Evolutionary conservation across 1,140 invertebrate genomes (phyloP), one percentile per base, ranked within the genome.

Genomic region (Lasaia peninsularis): DNA sequence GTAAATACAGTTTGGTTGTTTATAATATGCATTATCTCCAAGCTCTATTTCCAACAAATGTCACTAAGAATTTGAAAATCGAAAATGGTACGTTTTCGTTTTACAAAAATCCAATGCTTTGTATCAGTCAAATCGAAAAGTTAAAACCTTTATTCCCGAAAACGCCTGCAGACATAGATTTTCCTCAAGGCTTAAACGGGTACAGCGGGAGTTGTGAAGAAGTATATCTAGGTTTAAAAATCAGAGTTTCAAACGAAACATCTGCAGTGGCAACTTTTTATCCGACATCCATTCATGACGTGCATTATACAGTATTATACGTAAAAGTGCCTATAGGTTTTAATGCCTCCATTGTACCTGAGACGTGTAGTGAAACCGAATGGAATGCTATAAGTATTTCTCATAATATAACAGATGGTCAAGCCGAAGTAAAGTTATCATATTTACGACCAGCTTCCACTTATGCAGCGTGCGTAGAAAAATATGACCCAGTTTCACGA

Each of bases 81-180:
- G 65, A 80, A 16, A 90, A 85, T 2, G 94, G 95, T 0, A 91
- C 90, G 2, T 71, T 96, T 1, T 91, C 91, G 34, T 94, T 97
- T 70, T 93, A 95, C 60, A 92, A 92, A 65, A 97, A 97, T 79
- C 92, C 94, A 4, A 92, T 93, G 75, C 79, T 97, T 1, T 97
- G 96, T 74, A 77, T 91, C 8, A 82, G 81, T 34, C 91, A 93
- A 72, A 95, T 96, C 56, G 75, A 91, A 14, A 81, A 91, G 37
- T 78, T 96, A 1, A 87, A 89, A 9, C 11, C 44, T 7, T 20
- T 28, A n/a, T 80, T 88, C 51, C 80, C 73, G 1, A 37, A 53
- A 14, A 10, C 52, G n/a, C 80, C 80, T 9, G 58, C 34, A 18
- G 58, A 69, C 8, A 60, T 68, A 32, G 80, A 83, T 54, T 50